A percentile compares a stretch with the other conserved stretches of the same genome.
These are phyloP conservation scores for Catostomus latipinnis DNA, from an alignment of 2,797 vertebrate genomes.

Conservation along the genomic window DNA sequence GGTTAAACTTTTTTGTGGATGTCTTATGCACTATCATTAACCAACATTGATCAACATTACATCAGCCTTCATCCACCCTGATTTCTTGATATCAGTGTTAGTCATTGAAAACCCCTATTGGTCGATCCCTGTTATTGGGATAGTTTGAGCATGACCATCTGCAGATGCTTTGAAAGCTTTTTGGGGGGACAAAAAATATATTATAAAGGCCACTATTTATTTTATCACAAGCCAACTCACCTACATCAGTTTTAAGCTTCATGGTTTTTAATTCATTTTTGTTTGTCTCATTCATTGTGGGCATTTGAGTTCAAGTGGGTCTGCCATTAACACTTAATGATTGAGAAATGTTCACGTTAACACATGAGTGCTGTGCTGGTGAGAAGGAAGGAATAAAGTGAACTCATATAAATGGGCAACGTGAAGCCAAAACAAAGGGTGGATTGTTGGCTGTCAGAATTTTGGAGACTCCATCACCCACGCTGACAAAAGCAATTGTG, in stretches of 20 bases:
- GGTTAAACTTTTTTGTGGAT: no score
- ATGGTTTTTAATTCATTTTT: background rate
- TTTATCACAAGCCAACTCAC: background rate
- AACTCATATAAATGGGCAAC: constrained; percentile 6
- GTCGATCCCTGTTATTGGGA: no score
- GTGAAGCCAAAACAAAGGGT: constrained; percentile 57
- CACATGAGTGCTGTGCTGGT: background rate
- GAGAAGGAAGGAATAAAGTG: constrained; percentile 6
- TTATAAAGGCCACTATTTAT: background rate
- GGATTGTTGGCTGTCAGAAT: constrained; percentile 59
- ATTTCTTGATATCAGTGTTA: no score
- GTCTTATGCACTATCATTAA: no score
- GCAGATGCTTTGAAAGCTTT: constrained; percentile 18
- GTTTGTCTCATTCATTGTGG: constrained; percentile 1
- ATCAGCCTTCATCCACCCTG: no score
- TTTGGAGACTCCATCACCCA: constrained; percentile 59
- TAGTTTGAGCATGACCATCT: background rate
- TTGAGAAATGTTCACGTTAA: background rate
- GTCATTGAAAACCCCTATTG: no score
- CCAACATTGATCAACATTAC: no score
- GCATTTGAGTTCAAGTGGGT: constrained; percentile 1
- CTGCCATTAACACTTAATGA: constrained; percentile 12
- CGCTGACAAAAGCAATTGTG: constrained; percentile 73
- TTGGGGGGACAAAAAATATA: background rate
- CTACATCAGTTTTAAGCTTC: background rate